These are phyloP conservation scores for Hippoglossus stenolepis DNA, from an alignment of 2,113 vertebrate species.

Conservation along the genomic window DNA sequence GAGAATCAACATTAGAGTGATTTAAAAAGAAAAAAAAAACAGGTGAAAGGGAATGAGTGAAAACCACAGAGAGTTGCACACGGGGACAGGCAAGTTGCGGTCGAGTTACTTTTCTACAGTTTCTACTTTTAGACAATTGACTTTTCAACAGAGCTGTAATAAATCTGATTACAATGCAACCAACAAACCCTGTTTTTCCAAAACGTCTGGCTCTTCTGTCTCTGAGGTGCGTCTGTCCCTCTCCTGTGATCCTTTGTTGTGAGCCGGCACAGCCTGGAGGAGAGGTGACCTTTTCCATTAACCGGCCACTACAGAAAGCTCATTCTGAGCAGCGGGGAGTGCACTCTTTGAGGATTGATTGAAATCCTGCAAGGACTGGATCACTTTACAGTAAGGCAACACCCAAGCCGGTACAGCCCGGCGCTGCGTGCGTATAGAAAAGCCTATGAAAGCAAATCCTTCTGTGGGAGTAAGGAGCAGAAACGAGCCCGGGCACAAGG, in stretches of 20 bases:
- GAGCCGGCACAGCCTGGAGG: slow-evolving; percentile 38
- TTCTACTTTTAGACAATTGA: neutral
- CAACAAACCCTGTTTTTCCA: slow-evolving; percentile 12
- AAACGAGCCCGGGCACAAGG: slow-evolving; percentile 29
- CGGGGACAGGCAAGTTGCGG: slow-evolving; percentile 11
- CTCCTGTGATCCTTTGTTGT: slow-evolving; percentile 51
- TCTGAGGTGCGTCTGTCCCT: slow-evolving; percentile 36
- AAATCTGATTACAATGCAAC: slow-evolving; percentile 27
- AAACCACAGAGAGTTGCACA: slow-evolving; percentile 13
- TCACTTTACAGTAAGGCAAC: slow-evolving; percentile 80
- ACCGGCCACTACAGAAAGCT: slow-evolving; percentile 69
- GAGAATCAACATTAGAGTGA: too few species aligned
- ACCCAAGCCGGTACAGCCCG: slow-evolving; percentile 72
- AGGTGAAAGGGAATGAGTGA: neutral
- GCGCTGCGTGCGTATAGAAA: slow-evolving; percentile 39
- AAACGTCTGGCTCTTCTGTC: slow-evolving; percentile 2
- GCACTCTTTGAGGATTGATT: slow-evolving; percentile 80
- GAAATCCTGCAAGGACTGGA: slow-evolving; percentile 75
- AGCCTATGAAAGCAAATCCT: slow-evolving; percentile 73
- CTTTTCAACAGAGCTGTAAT: slow-evolving; percentile 8
- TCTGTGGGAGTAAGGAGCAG: slow-evolving; percentile 51
- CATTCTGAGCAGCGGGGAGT: slow-evolving; percentile 67
- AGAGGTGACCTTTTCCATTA: slow-evolving; percentile 78
- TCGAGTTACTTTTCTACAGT: neutral
- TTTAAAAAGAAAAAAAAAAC: too few species aligned